These are phyloP conservation scores for Melanostoma scalare DNA, from an alignment of 2,888 invertebrate genomes.

Conservation along the genomic window DNA sequence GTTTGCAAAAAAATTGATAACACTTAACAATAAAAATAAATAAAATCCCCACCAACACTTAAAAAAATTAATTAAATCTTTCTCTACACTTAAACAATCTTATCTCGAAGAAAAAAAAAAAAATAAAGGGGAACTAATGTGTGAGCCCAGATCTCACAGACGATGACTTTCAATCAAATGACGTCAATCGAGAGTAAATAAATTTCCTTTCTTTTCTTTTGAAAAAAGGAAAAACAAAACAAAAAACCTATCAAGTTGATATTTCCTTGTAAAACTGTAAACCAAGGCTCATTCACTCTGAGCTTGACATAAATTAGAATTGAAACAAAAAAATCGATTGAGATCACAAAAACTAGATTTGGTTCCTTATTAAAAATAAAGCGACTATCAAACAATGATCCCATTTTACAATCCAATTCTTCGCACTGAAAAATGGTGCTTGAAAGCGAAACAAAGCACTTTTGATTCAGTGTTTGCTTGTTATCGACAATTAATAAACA, in stretches of 20 bases:
- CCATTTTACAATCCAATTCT: constrained; percentile 24
- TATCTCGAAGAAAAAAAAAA: constrained; percentile 30
- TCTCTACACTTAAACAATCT: constrained; percentile 39
- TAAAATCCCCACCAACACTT: not conserved
- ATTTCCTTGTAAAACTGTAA: constrained; percentile 22
- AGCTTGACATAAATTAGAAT: constrained; percentile 19
- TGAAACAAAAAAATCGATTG: not conserved
- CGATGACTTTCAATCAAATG: constrained; percentile 48
- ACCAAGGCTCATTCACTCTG: constrained; percentile 13
- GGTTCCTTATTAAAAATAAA: not conserved
- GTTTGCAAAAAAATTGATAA: constrained; percentile 20
- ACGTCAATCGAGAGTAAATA: constrained; percentile 57
- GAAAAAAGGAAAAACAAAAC: constrained; percentile 9
- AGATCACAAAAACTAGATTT: not conserved
- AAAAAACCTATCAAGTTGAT: constrained; percentile 6
- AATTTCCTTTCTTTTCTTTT: constrained; percentile 12
- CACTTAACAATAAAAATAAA: not conserved
- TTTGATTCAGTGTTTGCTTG: not conserved
- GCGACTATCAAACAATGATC: constrained; percentile 14
- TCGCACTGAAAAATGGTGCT: not conserved
- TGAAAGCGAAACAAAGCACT: constrained; percentile 15
- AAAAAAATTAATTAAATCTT: not conserved
- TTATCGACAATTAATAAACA: constrained; percentile 25
- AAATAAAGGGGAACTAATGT: constrained; percentile 40
- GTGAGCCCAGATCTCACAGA: constrained; percentile 21